Conservation (phyloP, 2,797 vertebrate species). For the Sternarchorhynchus goeldii region DNA sequence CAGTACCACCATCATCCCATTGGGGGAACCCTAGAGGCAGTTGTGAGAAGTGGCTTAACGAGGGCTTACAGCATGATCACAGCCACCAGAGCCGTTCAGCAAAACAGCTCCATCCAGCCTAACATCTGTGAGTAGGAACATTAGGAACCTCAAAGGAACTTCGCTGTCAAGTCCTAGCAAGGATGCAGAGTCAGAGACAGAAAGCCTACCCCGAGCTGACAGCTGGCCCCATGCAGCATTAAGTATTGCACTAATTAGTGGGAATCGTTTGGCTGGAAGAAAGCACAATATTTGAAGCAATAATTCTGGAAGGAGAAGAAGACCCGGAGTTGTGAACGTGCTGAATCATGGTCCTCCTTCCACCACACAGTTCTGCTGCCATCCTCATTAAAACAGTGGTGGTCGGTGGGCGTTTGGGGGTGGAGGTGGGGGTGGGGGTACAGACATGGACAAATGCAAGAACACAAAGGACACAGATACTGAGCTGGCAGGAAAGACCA, state of each 20-base stretch:
- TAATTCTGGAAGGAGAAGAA: not conserved
- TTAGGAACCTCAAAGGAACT: not conserved
- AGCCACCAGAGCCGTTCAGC: too few species aligned
- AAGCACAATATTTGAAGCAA: not conserved
- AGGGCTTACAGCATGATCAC: too few species aligned
- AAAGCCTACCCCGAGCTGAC: conserved; percentile 25
- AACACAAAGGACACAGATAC: not conserved
- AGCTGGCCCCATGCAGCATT: not conserved
- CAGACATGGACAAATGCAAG: not conserved
- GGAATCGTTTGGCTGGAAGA: not conserved
- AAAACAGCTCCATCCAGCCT: not conserved
- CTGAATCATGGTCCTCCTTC: not conserved
- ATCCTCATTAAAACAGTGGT: conserved; percentile 3
- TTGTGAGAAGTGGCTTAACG: too few species aligned
- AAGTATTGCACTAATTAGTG: conserved; percentile 3
- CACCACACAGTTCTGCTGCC: not conserved
- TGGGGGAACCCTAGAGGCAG: too few species aligned
- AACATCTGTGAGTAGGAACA: not conserved
- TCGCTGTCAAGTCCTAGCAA: not conserved
- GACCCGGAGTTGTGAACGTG: not conserved
- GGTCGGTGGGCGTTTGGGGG: too few species aligned
- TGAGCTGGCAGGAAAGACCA: not conserved
- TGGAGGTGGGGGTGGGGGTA: not conserved
- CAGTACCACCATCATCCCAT: too few species aligned
- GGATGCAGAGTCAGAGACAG: conserved; percentile 13